Base-by-base conservation (phyloP, 2,888 invertebrate genomes). In the Branchellion lobata region DNA sequence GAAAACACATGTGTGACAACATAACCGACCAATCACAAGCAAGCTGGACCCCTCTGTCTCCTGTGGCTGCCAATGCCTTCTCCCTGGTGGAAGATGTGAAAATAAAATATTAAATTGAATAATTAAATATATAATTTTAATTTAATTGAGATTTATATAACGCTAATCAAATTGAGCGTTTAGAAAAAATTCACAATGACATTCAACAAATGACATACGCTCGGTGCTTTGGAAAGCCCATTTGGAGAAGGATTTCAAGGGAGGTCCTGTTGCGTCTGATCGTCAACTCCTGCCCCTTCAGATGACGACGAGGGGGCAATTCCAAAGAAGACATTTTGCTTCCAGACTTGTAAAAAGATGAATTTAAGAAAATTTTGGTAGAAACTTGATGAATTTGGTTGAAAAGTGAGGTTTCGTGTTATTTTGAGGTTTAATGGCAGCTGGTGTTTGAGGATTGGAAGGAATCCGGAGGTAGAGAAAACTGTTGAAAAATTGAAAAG, bases 1-100 rank as follows among this genome's bases (percentile, higher is more conserved):
- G 90, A 88, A 95, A 95, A 85, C 93, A 92, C 0, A 94, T 93
- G 86, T 95, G 95, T 8, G 94, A 93, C 81, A 95, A 87, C 18
- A 95, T 89, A 95, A 87, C 88, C 83, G 83, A 87, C 87, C 95
- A 95, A 86, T 95, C 94, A 0, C 94, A 93, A 11, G 95, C 95
- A 81, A 94, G 89, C 87, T 94, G 94, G 34, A 94, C 93, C 81
- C 94, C 93, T 80, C 93, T 90, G 86, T 94, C 92, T 27, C 95
- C 95, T 1, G 95, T 95, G 14, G 94, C 94, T 24, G 94, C 94
- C 81, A 95, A 88, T 3, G 95, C 94, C 86, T 94, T 95, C 86
- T 94, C 92, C 65, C 94, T 94, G 85, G 78, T 27, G 33, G n/a
- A 27, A 11, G 8, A 18, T 5, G 11, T 71, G 27, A 71, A 18